Percentiles rank a stretch among this genome's conserved stretches.
Conservation (phyloP, 2,888 invertebrate genomes). For the Drosophila hamatofila region DNA sequence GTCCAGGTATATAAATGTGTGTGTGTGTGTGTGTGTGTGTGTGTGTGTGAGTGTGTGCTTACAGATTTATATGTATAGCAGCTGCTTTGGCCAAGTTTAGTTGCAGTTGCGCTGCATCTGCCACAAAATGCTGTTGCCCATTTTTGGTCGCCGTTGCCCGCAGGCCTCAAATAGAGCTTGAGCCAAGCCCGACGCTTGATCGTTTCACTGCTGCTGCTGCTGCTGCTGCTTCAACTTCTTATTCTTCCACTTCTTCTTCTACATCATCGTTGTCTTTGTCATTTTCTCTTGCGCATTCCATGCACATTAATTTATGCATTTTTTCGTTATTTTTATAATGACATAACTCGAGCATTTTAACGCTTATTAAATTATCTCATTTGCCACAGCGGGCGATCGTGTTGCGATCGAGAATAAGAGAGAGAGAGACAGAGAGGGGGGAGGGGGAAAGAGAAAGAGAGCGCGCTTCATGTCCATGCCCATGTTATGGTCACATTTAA, state of each 20-base stretch:
- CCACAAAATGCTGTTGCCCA: constrained; percentile 72
- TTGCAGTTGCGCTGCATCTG: constrained; percentile 38
- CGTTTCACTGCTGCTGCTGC: not conserved
- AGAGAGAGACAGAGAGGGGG: not conserved
- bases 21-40: not conserved
- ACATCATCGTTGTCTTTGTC: not conserved
- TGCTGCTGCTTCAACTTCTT: not conserved
- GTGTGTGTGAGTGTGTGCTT: not conserved
- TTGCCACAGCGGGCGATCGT: constrained; percentile 79
- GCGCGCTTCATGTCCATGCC: not conserved
- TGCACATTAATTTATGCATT: constrained; percentile 73
- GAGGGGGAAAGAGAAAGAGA: not conserved
- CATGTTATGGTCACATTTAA: constrained; percentile 14
- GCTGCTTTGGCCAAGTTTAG: constrained; percentile 39
- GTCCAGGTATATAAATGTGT: constrained; percentile 20
- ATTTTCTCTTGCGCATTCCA: constrained; percentile 22
- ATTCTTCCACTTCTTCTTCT: not conserved
- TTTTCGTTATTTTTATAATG: constrained; percentile 81
- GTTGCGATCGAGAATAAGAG: not conserved
- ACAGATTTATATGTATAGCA: constrained; percentile 11
- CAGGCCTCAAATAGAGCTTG: constrained; percentile 18
- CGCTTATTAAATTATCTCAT: constrained; percentile 85
- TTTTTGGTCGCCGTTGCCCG: constrained; percentile 64
- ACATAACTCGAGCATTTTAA: constrained; percentile 85
- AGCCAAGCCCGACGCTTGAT: constrained; percentile 6